Evolutionary conservation across 2,113 vertebrate species (phyloP).

Genomic region (Corapipo altera): DNA sequence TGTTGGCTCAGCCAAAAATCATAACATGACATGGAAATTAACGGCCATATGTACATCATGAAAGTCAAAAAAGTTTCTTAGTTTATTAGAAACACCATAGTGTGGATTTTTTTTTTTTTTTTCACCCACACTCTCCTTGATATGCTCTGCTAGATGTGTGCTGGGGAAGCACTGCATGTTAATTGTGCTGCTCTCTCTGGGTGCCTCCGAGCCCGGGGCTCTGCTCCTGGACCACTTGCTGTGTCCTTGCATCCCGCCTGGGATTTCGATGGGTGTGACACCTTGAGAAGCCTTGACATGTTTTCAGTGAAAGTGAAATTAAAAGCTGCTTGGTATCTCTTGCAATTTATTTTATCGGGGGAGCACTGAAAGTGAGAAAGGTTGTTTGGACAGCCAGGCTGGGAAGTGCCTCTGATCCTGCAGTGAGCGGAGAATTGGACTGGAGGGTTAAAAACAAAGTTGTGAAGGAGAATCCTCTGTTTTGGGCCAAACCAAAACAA

Average conservation of each 20-base stretch:
- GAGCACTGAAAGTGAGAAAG: not conserved
- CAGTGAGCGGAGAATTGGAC: not conserved
- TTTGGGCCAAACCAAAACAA: not conserved
- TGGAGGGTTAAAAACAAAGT: not conserved
- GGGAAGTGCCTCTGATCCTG: not conserved
- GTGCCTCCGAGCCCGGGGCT: not conserved
- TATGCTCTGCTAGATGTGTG: constrained; percentile 11
- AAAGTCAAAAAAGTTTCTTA: constrained; percentile 81
- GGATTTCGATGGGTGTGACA: not conserved
- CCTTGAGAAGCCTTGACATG: not conserved
- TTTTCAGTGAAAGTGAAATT: constrained; percentile 14
- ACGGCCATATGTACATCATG: constrained; percentile 76
- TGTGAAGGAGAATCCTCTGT: not conserved
- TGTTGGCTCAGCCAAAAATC: constrained; percentile 83
- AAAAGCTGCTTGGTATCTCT: not conserved
- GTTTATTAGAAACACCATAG: constrained; percentile 57
- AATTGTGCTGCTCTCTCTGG: constrained; percentile 18
- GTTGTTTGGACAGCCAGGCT: not conserved
- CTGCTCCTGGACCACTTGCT: not conserved
- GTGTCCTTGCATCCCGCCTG: not conserved
- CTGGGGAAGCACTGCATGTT: not conserved
- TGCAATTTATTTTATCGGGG: not conserved
- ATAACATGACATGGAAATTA: constrained; percentile 83
- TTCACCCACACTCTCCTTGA: not conserved
- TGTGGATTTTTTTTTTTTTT: not conserved